Conservation (phyloP, 2,888 invertebrate genomes). For the Cryptocephalus primarius region DNA sequence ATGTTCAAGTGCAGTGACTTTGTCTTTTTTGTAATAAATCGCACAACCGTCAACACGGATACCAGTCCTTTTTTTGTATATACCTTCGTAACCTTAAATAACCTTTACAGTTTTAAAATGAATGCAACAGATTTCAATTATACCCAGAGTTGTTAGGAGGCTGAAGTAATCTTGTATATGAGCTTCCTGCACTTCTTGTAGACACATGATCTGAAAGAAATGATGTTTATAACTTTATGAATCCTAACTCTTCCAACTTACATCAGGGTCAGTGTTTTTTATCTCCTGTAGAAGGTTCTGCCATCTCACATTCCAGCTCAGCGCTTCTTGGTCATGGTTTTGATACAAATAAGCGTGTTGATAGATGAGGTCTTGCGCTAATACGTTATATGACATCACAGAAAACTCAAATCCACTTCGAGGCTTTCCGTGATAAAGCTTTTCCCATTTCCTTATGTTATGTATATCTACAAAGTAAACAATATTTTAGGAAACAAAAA, state of each 20-base stretch:
- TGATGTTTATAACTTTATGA: constrained; percentile 6
- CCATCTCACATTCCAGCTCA: constrained; percentile 63
- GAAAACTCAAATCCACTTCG: constrained; percentile 44
- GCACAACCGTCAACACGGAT: constrained; percentile 81
- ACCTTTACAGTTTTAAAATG: background rate
- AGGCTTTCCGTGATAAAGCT: constrained; percentile 2
- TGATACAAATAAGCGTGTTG: constrained; percentile 64
- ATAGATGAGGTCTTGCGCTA: constrained; percentile 72
- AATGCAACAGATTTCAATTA: no score
- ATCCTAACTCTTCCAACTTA: constrained; percentile 28
- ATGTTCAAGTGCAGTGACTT: constrained; percentile 56
- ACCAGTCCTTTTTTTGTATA: constrained; percentile 78
- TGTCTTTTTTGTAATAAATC: constrained; percentile 61
- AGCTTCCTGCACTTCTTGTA: constrained; percentile 84
- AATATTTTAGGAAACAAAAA: no score
- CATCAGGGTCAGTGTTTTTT: constrained; percentile 45
- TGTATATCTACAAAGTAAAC: no score
- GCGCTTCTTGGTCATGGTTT: constrained; percentile 42
- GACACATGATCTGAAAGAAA: constrained; percentile 59
- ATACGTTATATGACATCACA: constrained; percentile 77
- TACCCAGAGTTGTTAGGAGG: no score
- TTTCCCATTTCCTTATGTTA: constrained; percentile 8
- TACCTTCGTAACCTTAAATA: constrained; percentile 54
- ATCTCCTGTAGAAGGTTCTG: constrained; percentile 48
- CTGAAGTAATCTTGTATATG: constrained; percentile 35